These are phyloP conservation scores for Apodemia zela DNA, from an alignment of 2,888 invertebrate genomes.

Conservation along the genomic window DNA sequence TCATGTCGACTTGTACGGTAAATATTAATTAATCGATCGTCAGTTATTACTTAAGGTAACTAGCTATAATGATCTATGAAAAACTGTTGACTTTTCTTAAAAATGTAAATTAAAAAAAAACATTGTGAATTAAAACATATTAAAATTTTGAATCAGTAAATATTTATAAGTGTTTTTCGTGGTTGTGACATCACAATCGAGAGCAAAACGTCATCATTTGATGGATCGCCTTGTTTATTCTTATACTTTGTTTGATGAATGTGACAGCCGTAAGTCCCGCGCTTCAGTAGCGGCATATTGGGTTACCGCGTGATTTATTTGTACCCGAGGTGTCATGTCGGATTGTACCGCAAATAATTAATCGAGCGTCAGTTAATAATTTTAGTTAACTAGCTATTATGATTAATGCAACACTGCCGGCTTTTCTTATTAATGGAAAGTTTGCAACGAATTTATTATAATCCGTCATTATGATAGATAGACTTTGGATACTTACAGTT, in stretches of 20 bases:
- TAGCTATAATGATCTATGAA: neutral
- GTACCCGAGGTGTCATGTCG: constrained; percentile 50
- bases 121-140: neutral
- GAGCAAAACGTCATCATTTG: neutral
- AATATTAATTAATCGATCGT: too few relatives aligned
- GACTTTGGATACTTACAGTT: neutral
- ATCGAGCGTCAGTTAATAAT: constrained; percentile 52
- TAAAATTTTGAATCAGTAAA: neutral
- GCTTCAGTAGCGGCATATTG: constrained; percentile 47
- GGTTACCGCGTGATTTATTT: constrained; percentile 56
- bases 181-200: neutral
- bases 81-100: neutral
- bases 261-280: constrained; percentile 33
- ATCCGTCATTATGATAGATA: neutral
- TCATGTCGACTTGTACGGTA: neutral
- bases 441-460: neutral
- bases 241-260: constrained; percentile 1
- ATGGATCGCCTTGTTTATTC: neutral
- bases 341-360: constrained; percentile 45
- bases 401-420: constrained; percentile 36
- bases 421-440: constrained; percentile 35
- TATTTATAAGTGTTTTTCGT: neutral
- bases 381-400: constrained; percentile 27
- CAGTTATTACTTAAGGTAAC: too few relatives aligned
- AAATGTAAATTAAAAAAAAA: neutral